Evolutionary conservation across 2,797 vertebrate genomes (phyloP), one percentile per base, ranked within the genome.

Genomic region (Muscicapa striata): DNA sequence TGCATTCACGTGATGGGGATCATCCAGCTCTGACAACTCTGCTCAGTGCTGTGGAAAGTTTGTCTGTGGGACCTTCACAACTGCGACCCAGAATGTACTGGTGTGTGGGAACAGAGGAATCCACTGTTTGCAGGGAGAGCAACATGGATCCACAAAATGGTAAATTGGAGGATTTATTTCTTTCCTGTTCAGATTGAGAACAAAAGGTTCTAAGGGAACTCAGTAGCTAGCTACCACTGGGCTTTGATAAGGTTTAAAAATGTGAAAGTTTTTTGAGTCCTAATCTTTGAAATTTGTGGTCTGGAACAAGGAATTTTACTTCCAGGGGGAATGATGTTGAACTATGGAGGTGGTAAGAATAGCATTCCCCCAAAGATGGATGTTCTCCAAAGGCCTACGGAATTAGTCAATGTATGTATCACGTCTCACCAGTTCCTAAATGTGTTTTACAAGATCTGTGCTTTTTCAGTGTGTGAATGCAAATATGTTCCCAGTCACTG

Each of bases 71-170:
- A 89, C 90, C 80, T 79, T 95, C 96, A 48, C 94, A 54, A 95
- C 81, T 69, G 87, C 29, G 17, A 7, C 97, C 90, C 96, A 98
- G 97, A 95, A 99, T 99, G 99, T 99, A 99, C 97, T 99, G 99
- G 99, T 98, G 98, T 88, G 98, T 99, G 78, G 98, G 98, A 59
- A 97, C 97, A 20, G 97, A 98, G 94, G 98, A 97, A 95, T 97
- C 97, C 88, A 54, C 97, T 29, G 90, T 95, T 87, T 94, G 97
- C 92, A 93, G 97, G 63, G 94, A 88, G 59, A 74, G 64, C 82
- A 94, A 75, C 97, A 98, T 98, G 98, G 98, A 98, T 52, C 94
- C 96, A 19, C 97, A 96, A 43, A 87, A 96, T 90, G 98, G 99
- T 99, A 97, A 98, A 89, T 5, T 9, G 34, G 32, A 77, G 11